Conservation (phyloP, 2,888 invertebrate genomes). For the Metacarcinus magister region DNA sequence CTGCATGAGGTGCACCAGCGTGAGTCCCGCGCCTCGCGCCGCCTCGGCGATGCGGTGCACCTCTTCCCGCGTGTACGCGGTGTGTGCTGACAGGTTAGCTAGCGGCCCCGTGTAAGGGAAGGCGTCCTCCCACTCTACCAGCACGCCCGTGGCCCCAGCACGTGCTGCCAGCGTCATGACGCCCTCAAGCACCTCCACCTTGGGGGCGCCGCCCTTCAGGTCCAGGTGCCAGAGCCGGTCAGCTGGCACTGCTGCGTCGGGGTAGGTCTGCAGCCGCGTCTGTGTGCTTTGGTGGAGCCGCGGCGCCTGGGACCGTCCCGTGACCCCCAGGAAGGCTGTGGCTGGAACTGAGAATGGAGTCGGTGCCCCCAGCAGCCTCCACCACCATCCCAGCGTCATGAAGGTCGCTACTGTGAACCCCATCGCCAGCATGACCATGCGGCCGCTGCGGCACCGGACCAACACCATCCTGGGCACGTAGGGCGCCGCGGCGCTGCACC, state of each 20-base stretch:
- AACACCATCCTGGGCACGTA: not conserved
- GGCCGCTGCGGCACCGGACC: conserved; percentile 35
- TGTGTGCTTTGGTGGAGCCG: not conserved
- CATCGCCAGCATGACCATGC: not conserved
- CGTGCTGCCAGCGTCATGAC: conserved; percentile 88
- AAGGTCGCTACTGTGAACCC: not conserved
- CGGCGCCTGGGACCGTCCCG: not conserved
- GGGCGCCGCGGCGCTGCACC: not conserved
- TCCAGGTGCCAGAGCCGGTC: conserved; percentile 86
- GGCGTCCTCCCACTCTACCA: conserved; percentile 88
- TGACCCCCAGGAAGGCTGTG: conserved; percentile 44
- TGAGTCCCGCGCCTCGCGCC: conserved; percentile 84
- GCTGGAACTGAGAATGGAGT: not conserved
- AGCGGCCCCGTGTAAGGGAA: conserved; percentile 86
- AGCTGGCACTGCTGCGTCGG: conserved; percentile 58
- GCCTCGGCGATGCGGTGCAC: conserved; percentile 83
- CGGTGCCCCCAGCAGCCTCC: not conserved
- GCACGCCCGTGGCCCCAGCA: conserved; percentile 87
- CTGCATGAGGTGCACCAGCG: conserved; percentile 87
- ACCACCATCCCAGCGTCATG: conserved; percentile 16
- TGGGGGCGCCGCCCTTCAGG: conserved; percentile 86
- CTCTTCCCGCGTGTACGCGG: conserved; percentile 85
- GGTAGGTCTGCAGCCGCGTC: conserved; percentile 28
- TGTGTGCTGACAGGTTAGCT: conserved; percentile 84
- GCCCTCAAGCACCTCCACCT: conserved; percentile 85